Evolutionary conservation across 2,113 vertebrate species (phyloP).

Genomic region (Phrynosoma blainvillii): DNA sequence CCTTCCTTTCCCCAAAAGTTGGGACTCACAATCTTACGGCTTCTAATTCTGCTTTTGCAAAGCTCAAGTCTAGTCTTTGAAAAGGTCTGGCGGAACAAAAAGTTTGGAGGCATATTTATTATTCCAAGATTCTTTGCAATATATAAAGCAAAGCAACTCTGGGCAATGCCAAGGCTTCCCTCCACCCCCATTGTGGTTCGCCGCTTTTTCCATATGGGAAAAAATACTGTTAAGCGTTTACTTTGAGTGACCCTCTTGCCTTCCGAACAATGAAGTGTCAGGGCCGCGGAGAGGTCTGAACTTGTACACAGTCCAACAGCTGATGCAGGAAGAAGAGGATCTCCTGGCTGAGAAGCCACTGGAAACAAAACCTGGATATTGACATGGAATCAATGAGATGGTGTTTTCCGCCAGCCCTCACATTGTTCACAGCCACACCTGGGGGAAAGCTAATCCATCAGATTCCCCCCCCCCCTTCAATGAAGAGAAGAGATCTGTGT

Average conservation of each 20-base stretch:
- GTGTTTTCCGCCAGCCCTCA: conserved; percentile 46
- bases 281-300: conserved; percentile 18
- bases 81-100: conserved; percentile 41
- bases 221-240: conserved; percentile 53
- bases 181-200: conserved; percentile 32
- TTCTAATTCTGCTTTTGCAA: conserved; percentile 45
- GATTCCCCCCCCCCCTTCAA: no score
- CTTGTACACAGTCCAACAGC: conserved; percentile 37
- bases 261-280: conserved; percentile 59
- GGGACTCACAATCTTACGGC: background rate
- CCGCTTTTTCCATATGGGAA: conserved; percentile 48
- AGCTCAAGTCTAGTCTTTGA: conserved; percentile 48
- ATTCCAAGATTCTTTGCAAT: conserved; percentile 12
- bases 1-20: no score
- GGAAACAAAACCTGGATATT: conserved; percentile 47
- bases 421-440: conserved; percentile 15
- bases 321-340: conserved; percentile 24
- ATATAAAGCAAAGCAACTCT: conserved; percentile 54
- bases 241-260: conserved; percentile 62
- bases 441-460: background rate
- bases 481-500: background rate
- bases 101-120: conserved; percentile 51
- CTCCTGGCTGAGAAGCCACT: conserved; percentile 28
- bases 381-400: conserved; percentile 27
- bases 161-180: conserved; percentile 44